Evolutionary conservation across 2,113 vertebrate genomes (phyloP), one percentile per base, ranked within the genome.

Genomic region (Ceratotherium simum): DNA sequence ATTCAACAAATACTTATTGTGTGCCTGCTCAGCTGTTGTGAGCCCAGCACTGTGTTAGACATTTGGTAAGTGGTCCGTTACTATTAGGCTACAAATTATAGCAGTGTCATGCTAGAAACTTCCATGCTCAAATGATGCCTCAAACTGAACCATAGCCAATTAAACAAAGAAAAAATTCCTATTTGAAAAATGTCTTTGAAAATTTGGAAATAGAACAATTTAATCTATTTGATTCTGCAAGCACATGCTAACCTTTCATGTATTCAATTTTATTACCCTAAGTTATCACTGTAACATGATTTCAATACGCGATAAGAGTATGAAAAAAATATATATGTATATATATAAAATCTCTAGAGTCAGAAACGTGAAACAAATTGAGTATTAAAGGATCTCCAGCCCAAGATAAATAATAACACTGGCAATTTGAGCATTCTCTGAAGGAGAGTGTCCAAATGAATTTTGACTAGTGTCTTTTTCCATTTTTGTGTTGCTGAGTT

Each of bases 381-480:
- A 75, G 6, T 58, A 88, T 92, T 96, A 92, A 73, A 51, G 6
- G 31, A 29, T 54, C 12, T 69, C 33, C 5, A 69, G 8, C 25
- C 27, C 65, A 91, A 95, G 16, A 56, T 65, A 92, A 95, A 90
- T 73, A 95, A 70, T 91, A 86, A 82, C 93, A 84, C 58, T 92
- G 87, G 90, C 4, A 85, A 96, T 81, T 12, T 95, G 89, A 86
- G 62, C 6, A 70, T 83, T 97, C n/a, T 84, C 25, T 79, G 21
- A 86, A 95, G 33, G 25, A 90, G 18, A 27, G 4, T 76, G 90
- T 95, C 31, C 51, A 97, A 78, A 97, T 91, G 13, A 81, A 94
- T 97, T 97, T 96, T 97, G 82, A 92, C 90, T 84, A 76, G n/a
- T 51, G 10, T 78, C 64, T 81, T 94, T 92, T 96, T 92, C 54